A percentile compares a stretch with the other conserved stretches of the same genome.
These are phyloP conservation scores for Chironomus tepperi DNA, from an alignment of 1,140 invertebrate genomes.

Conservation along the genomic window DNA sequence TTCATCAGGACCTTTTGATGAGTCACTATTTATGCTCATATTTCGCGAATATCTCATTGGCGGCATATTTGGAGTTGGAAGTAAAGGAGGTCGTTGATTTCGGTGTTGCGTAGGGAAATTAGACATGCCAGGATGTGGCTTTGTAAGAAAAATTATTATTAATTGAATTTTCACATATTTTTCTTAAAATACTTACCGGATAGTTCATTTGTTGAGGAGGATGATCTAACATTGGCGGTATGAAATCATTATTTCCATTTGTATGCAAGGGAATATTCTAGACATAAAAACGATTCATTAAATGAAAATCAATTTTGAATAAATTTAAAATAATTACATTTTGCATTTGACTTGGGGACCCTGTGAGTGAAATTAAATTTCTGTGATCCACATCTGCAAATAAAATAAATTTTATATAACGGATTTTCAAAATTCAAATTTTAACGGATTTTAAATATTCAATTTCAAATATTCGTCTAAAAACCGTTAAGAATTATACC, in stretches of 20 bases:
- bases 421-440: not conserved
- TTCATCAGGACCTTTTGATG: slow-evolving; percentile 40
- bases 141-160: not conserved
- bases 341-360: slow-evolving; percentile 49
- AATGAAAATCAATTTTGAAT: not conserved
- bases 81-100: slow-evolving; percentile 30
- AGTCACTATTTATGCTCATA: slow-evolving; percentile 37
- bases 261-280: not conserved
- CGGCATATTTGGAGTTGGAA: not conserved
- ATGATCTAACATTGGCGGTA: too few species aligned
- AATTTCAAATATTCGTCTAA: too few species aligned
- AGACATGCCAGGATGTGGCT: not conserved
- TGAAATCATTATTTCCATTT: too few species aligned
- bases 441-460: not conserved
- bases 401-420: slow-evolving; percentile 19
- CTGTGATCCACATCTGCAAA: slow-evolving; percentile 60
- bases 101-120: slow-evolving; percentile 30
- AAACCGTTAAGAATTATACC: not conserved
- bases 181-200: not conserved
- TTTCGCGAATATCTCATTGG: slow-evolving; percentile 29
- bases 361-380: slow-evolving; percentile 73
- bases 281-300: not conserved
- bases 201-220: not conserved
- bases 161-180: not conserved
- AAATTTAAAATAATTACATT: slow-evolving; percentile 27